Base-by-base conservation (phyloP, 1,140 invertebrate genomes). In the Probaryconus sp. region DNA sequence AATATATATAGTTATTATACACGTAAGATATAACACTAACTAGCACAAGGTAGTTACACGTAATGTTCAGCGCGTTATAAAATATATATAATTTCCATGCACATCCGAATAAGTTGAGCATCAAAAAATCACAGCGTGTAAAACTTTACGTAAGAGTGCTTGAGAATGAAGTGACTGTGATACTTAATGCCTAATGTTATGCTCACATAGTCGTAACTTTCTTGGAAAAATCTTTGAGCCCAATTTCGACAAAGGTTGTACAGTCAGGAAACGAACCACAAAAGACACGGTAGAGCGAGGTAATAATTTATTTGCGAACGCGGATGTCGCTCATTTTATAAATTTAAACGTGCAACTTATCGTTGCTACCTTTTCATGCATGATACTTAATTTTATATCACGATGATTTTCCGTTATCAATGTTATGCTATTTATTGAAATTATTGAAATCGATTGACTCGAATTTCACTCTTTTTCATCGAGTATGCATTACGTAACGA, bases 241-340 rank as follows among this genome's bases (percentile, higher is more conserved):
- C 73, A 68, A 73, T 76, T 78, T 79, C 43, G 67, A 83, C 83
- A 83, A 83, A 82, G 83, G 81, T 82, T 85, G 85, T 77, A 82
- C 83, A 84, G 81, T 81, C 75, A 80, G 83, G 79, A 78, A 83
- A 76, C 53, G 71, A 76, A 56, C 74, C 71, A 82, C 81, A 84
- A 85, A 80, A 77, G 80, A 74, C 71, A 79, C 73, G 67, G 43
- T 58, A 40, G 50, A 70, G 65, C 48, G 73, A 73, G 72, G 42
- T 77, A 77, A 80, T 81, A 81, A 80, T 83, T 83, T 83, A 78
- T 58, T 75, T 58, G 73, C 76, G 70, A 77, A 80, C 78, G 77
- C 84, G 83, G 83, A 85, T 85, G 81, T 83, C 74, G 77, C 83
- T 84, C 83, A 85, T 85, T 85, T 85, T 84, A 82, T 83, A 81